phyloP scores from a whole-genome alignment of 2,888 invertebrate species.

The Lydus trimaculatus region DNA sequence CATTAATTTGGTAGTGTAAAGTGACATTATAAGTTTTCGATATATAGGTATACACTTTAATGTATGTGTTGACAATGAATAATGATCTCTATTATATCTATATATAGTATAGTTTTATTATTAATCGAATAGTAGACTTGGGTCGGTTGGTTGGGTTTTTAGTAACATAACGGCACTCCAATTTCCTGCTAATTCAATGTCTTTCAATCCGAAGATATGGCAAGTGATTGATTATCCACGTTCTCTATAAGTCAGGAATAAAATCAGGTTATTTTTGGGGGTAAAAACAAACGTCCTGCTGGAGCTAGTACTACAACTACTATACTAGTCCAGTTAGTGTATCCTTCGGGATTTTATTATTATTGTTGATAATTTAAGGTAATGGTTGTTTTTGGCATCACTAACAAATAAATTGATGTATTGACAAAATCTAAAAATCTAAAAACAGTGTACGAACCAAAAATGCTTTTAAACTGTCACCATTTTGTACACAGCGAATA shows the following conservation, averaged over 20 bases:
- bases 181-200: slow-evolving; percentile 64
- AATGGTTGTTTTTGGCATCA: not conserved
- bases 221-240: slow-evolving; percentile 59
- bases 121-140: not conserved
- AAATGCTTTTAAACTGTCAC: slow-evolving; percentile 58
- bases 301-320: too few relatives aligned
- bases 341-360: too few relatives aligned
- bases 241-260: not conserved
- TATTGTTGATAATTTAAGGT: not conserved
- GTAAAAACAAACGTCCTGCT: too few relatives aligned
- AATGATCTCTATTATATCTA: not conserved
- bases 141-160: not conserved
- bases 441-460: slow-evolving; percentile 55
- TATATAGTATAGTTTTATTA: not conserved
- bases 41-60: too few relatives aligned
- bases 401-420: slow-evolving; percentile 19
- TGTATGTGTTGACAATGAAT: slow-evolving; percentile 7
- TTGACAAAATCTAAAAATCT: slow-evolving; percentile 46
- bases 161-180: slow-evolving; percentile 54
- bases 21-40: too few relatives aligned
- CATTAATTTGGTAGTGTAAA: too few relatives aligned
- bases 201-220: slow-evolving; percentile 62
- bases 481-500: slow-evolving; percentile 48
- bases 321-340: too few relatives aligned
- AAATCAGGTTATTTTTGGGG: not conserved